Conservation (phyloP, 2,113 vertebrate genomes). For the Cygnus buccinator region DNA sequence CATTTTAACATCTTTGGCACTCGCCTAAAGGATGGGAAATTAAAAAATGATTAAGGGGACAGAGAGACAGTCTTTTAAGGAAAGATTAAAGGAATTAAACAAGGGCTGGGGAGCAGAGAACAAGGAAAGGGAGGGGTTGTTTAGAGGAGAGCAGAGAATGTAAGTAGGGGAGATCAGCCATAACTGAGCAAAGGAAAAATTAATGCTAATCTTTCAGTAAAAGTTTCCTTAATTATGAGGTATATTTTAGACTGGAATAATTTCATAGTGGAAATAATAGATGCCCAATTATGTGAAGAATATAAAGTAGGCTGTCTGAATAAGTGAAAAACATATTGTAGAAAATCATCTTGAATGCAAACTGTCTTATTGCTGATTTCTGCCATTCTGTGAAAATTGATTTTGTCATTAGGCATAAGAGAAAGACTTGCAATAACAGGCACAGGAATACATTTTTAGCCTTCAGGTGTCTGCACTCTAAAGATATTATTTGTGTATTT, state of each 20-base stretch:
- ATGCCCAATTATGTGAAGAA: neutral
- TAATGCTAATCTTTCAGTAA: neutral
- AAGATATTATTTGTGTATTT: neutral
- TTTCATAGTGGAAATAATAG: neutral
- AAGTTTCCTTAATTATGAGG: neutral
- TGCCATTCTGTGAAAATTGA: neutral
- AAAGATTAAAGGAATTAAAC: constrained; percentile 64
- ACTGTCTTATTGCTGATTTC: neutral
- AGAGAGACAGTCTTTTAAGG: constrained; percentile 38
- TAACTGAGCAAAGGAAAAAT: constrained; percentile 11
- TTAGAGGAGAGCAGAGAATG: neutral
- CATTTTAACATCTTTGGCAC: constrained; percentile 65
- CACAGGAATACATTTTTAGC: neutral
- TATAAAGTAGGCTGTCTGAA: neutral
- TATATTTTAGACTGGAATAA: neutral
- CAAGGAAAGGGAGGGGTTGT: constrained; percentile 1
- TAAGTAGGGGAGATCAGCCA: neutral
- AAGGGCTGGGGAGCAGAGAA: neutral
- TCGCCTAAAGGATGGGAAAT: constrained; percentile 56
- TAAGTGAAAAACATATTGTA: neutral
- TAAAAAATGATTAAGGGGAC: constrained; percentile 59
- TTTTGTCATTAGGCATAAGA: neutral
- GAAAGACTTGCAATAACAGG: neutral
- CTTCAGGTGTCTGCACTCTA: neutral
- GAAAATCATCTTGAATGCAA: neutral